Evolutionary conservation across 2,888 invertebrate species (phyloP).

Genomic region (Kuschelorhynchus macadamiae): DNA sequence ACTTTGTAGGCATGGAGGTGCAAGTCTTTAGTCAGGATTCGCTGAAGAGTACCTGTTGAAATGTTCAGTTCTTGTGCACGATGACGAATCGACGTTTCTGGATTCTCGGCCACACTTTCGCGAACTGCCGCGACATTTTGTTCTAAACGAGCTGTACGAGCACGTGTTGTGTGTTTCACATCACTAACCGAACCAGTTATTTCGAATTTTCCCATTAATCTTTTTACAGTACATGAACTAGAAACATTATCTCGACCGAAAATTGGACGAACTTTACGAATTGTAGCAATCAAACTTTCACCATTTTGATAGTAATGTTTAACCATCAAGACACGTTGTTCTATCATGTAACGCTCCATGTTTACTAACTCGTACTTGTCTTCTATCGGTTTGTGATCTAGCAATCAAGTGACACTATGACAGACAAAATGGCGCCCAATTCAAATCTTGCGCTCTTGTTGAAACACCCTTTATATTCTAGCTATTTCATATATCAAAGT

Average conservation of each 20-base stretch:
- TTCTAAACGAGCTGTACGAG: conserved; percentile 17
- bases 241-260: neutral
- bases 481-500: too few relatives aligned
- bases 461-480: neutral
- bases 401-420: neutral
- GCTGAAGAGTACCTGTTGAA: conserved; percentile 16
- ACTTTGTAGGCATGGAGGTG: neutral
- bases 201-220: neutral
- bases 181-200: conserved; percentile 10
- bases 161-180: conserved; percentile 24
- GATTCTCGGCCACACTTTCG: too few relatives aligned
- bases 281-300: conserved; percentile 3
- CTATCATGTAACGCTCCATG: conserved; percentile 12
- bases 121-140: too few relatives aligned
- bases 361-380: too few relatives aligned
- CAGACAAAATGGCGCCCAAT: neutral
- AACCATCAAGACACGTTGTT: conserved; percentile 14
- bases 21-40: conserved; percentile 8
- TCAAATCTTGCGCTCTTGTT: neutral
- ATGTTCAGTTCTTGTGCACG: conserved; percentile 3
- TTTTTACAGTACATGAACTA: neutral
- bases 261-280: too few relatives aligned
- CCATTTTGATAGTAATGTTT: conserved; percentile 10
- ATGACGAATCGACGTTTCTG: too few relatives aligned
- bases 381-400: neutral